These are phyloP conservation scores for Eristalinus aeneus DNA, from an alignment of 2,888 invertebrate species.

Conservation along the genomic window DNA sequence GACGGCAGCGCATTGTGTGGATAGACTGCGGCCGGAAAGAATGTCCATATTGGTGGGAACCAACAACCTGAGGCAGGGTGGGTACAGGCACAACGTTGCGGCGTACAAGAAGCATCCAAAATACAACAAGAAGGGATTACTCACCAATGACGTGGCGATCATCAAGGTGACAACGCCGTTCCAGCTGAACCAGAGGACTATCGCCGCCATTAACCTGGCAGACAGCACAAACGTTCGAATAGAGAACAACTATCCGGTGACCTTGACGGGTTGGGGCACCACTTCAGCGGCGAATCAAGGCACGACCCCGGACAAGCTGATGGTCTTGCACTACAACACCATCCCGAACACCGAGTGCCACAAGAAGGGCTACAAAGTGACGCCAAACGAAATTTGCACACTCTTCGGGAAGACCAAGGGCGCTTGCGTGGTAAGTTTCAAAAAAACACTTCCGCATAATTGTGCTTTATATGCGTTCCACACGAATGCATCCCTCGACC, in stretches of 20 bases:
- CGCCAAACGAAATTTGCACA: conserved; percentile 78
- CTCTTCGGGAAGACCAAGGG: conserved; percentile 75
- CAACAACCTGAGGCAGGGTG: conserved; percentile 74
- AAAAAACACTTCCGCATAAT: neutral
- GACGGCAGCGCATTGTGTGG: conserved; percentile 79
- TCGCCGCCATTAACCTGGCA: conserved; percentile 73
- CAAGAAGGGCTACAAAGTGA: conserved; percentile 76
- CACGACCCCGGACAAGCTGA: conserved; percentile 75
- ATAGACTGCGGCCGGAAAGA: conserved; percentile 72
- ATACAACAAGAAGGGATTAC: conserved; percentile 72
- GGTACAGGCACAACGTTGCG: conserved; percentile 74
- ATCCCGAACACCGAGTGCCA: conserved; percentile 78
- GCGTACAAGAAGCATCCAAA: conserved; percentile 76
- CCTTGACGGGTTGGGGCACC: conserved; percentile 79
- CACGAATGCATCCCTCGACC: neutral
- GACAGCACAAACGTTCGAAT: conserved; percentile 71
- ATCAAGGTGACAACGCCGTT: conserved; percentile 76
- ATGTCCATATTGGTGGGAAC: conserved; percentile 76
- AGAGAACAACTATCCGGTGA: conserved; percentile 74
- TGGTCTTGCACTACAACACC: conserved; percentile 77
- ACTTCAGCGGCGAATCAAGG: conserved; percentile 72
- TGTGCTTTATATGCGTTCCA: neutral
- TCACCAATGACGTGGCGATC: conserved; percentile 77
- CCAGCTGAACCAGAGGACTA: conserved; percentile 71
- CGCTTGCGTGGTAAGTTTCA: conserved; percentile 77